A percentile compares a stretch with the other conserved stretches of the same genome.
phyloP scores from a whole-genome alignment of 2,888 invertebrate species.

The Prionchulus punctatus region DNA sequence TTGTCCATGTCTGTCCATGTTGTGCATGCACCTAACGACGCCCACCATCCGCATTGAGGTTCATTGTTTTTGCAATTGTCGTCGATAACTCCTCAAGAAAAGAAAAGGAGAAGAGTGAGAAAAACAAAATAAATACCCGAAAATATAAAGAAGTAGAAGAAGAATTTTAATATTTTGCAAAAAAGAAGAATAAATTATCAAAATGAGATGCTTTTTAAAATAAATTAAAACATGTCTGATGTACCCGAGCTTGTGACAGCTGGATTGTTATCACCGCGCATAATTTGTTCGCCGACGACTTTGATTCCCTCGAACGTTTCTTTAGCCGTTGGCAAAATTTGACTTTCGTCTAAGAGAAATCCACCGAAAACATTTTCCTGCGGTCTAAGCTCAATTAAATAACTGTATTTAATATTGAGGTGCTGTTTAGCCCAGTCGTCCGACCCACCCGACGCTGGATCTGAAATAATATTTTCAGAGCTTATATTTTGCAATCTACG shows the following conservation, averaged over 20 bases:
- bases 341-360: conserved; percentile 25
- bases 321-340: conserved; percentile 27
- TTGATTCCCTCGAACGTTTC: conserved; percentile 30
- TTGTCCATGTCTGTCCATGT: neutral
- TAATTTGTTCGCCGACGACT: conserved; percentile 25
- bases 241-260: too few species aligned
- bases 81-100: too few species aligned
- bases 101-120: too few species aligned
- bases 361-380: conserved; percentile 15
- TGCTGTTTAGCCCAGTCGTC: conserved; percentile 32
- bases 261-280: too few species aligned
- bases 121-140: too few species aligned
- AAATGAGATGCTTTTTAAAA: too few species aligned
- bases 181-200: too few species aligned
- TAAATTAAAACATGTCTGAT: too few species aligned
- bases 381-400: conserved; percentile 27
- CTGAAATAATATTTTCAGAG: conserved; percentile 13
- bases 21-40: neutral
- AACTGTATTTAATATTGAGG: conserved; percentile 26
- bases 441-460: conserved; percentile 30
- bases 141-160: too few species aligned
- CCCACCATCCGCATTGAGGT: neutral
- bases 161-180: too few species aligned
- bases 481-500: too few species aligned
- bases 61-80: neutral